Conservation (phyloP, 2,888 invertebrate species). For the Cyclophora punctaria region DNA sequence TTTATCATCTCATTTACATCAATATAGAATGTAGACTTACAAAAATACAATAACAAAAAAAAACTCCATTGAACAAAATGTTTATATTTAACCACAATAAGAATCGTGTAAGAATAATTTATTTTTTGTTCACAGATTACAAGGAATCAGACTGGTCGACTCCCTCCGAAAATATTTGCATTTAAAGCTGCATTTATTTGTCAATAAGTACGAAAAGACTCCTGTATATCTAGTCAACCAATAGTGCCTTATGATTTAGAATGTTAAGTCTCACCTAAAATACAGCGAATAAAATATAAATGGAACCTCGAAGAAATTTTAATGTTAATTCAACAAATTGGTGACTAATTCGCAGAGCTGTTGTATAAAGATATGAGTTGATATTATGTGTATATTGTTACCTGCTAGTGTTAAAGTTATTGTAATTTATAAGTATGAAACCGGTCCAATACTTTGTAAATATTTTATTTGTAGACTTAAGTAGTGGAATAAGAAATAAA, state of each 20-base stretch:
- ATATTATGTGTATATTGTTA: slow-evolving; percentile 31
- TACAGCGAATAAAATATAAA: background rate
- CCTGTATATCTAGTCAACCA: slow-evolving; percentile 67
- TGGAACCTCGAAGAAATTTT: too few species aligned
- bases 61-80: background rate
- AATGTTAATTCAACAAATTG: too few species aligned
- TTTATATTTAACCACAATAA: too few species aligned
- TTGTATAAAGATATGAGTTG: background rate
- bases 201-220: slow-evolving; percentile 65
- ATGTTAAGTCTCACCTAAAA: slow-evolving; percentile 23
- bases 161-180: slow-evolving; percentile 63
- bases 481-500: slow-evolving; percentile 42
- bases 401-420: slow-evolving; percentile 42
- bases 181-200: slow-evolving; percentile 48
- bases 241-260: slow-evolving; percentile 60
- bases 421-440: slow-evolving; percentile 30
- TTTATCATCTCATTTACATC: too few species aligned
- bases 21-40: too few species aligned
- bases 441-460: slow-evolving; percentile 43
- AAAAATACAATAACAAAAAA: background rate
- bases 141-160: slow-evolving; percentile 43
- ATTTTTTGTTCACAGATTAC: slow-evolving; percentile 55
- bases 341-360: background rate
- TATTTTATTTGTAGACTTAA: slow-evolving; percentile 37
- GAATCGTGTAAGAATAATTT: slow-evolving; percentile 2